Evolutionary conservation across 1,140 invertebrate species (phyloP).

Genomic region (Belonocnema kinseyi): DNA sequence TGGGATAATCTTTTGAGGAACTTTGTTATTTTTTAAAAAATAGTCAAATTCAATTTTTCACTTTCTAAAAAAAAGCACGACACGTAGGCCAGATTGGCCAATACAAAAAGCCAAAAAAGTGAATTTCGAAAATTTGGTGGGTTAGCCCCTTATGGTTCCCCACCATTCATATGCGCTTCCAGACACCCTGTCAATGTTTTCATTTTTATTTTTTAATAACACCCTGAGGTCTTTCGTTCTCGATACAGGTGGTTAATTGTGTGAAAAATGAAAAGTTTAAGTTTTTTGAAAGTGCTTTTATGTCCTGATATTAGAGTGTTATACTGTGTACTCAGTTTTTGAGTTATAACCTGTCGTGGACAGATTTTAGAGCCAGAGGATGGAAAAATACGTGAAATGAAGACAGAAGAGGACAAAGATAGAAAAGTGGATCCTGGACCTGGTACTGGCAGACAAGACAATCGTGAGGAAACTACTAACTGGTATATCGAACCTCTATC

Average conservation of each 20-base stretch:
- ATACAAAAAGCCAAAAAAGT: no score
- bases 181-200: no score
- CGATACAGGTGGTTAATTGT: neutral
- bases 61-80: no score
- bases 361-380: constrained; percentile 4
- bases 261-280: neutral
- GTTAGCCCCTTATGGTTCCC: no score
- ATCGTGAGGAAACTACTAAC: constrained; percentile 19
- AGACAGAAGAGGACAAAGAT: constrained; percentile 1
- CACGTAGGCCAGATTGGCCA: no score
- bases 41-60: no score
- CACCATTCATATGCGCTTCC: no score
- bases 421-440: neutral
- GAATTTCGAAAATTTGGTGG: no score
- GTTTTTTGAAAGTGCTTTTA: neutral
- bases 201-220: no score
- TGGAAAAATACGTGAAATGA: neutral
- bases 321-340: neutral
- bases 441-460: neutral
- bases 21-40: no score
- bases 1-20: no score
- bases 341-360: constrained; percentile 9
- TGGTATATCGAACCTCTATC: constrained; percentile 12
- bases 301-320: neutral
- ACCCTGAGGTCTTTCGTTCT: neutral